A percentile compares a stretch with the other conserved stretches of the same genome.
These are phyloP conservation scores for Amphimallon solstitiale DNA, from an alignment of 2,888 invertebrate species.

Conservation along the genomic window DNA sequence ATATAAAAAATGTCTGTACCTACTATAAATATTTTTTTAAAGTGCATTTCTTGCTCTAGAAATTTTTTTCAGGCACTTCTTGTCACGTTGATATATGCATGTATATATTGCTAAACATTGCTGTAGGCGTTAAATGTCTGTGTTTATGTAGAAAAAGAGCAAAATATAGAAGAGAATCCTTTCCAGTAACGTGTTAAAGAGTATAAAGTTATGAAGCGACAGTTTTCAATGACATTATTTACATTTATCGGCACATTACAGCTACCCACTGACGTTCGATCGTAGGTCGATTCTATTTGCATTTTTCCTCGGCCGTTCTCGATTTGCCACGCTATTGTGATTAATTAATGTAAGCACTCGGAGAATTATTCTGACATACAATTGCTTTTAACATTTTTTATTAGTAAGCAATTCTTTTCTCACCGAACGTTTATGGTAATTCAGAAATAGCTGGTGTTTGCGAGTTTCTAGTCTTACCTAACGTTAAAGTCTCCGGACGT, in stretches of 20 bases:
- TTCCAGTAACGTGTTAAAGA: constrained; percentile 54
- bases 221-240: constrained; percentile 33
- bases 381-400: constrained; percentile 41
- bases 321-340: constrained; percentile 35
- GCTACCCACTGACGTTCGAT: constrained; percentile 33
- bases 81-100: neutral
- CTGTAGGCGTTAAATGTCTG: constrained; percentile 8
- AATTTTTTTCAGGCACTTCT: no score
- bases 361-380: constrained; percentile 38
- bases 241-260: constrained; percentile 37
- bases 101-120: neutral
- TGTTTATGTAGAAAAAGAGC: constrained; percentile 8
- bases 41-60: no score
- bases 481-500: constrained; percentile 27
- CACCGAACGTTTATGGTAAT: constrained; percentile 27
- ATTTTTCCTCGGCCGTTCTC: constrained; percentile 26
- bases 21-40: no score
- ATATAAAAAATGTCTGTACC: no score
- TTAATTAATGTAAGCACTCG: constrained; percentile 38
- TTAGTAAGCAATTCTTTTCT: constrained; percentile 1
- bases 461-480: constrained; percentile 30
- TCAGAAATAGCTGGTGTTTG: constrained; percentile 25
- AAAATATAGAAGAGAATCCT: constrained; percentile 51
- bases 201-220: constrained; percentile 56
- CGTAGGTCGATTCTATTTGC: constrained; percentile 38